Conservation (phyloP, 2,888 invertebrate species). For the Bimastos eiseni region DNA sequence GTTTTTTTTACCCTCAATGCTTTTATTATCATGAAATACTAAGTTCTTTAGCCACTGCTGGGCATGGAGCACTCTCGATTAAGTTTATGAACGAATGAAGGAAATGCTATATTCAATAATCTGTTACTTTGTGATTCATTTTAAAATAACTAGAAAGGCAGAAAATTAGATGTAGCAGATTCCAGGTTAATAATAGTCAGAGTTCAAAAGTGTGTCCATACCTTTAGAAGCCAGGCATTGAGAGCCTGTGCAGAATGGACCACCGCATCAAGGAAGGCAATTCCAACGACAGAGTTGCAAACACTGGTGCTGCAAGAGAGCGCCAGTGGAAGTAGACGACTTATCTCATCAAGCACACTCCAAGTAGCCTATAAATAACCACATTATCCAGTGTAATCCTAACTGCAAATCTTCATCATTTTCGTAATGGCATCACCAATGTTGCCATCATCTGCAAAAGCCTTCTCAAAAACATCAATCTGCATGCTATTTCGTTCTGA, state of each 20-base stretch:
- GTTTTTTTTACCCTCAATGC: too few species aligned
- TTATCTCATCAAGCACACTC: background rate
- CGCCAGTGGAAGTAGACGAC: constrained; percentile 4
- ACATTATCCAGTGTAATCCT: background rate
- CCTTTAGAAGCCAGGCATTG: constrained; percentile 15
- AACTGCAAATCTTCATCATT: too few species aligned
- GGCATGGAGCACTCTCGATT: too few species aligned
- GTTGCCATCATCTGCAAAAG: background rate
- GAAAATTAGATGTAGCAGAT: background rate
- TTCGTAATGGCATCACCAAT: background rate
- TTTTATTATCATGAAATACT: too few species aligned
- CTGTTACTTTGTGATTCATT: too few species aligned
- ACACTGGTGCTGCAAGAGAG: background rate
- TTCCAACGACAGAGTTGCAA: background rate
- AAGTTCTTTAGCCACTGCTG: too few species aligned
- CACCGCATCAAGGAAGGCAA: constrained; percentile 1
- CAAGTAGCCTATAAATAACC: background rate
- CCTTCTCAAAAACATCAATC: too few species aligned
- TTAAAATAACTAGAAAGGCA: too few species aligned
- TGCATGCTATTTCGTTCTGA: too few species aligned
- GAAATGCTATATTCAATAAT: too few species aligned
- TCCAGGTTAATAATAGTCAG: too few species aligned
- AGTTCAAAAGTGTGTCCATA: background rate
- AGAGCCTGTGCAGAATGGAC: background rate
- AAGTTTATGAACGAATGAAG: too few species aligned